Evolutionary conservation across 2,113 vertebrate genomes (phyloP), one percentile per base, ranked within the genome.

Genomic region (Sorex araneus): DNA sequence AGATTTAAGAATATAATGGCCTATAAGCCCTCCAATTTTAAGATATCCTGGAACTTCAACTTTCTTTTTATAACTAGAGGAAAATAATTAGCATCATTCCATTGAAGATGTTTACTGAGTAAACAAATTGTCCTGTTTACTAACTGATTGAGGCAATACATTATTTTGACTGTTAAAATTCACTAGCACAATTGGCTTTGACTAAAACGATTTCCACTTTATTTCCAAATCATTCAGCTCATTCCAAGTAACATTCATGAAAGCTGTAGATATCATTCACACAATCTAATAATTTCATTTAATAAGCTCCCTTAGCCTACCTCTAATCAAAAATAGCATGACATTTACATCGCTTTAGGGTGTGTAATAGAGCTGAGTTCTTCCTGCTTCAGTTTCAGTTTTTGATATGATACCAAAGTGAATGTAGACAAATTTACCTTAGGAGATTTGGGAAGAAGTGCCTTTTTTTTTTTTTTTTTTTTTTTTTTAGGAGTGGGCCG

Each of bases 221-320:
- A 81, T 91, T 94, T 84, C 47, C 4, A 54, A 64, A 32, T 12
- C 32, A 74, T 75, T 95, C 30, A 74, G 25, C n/a, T 69, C 25
- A 23, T 90, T 71, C 66, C 1, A 34, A 86, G 11, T 81, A 28
- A 69, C 27, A 89, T 77, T 91, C 27, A 32, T 93, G 64, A 87
- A 87, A 90, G 9, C 7, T 84, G 3, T 40, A 45, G 5, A 75
- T 80, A 69, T 89, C 28, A 82, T 54, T 74, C 73, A 23, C 92
- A 34, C 19, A 77, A 60, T 66, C n/a, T 69, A 80, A 77, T 81
- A 10, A 76, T 57, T 92, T 91, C 43, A 80, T 89, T 94, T 87
- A 67, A 7, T 84, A 87, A 93, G 10, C 8, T 77, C 74, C 64
- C 74, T 87, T 84, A 84, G 30, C 7, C 87, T 70, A 80, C 75